Conservation (phyloP, 2,113 vertebrate species). For the Engystomops pustulosus region DNA sequence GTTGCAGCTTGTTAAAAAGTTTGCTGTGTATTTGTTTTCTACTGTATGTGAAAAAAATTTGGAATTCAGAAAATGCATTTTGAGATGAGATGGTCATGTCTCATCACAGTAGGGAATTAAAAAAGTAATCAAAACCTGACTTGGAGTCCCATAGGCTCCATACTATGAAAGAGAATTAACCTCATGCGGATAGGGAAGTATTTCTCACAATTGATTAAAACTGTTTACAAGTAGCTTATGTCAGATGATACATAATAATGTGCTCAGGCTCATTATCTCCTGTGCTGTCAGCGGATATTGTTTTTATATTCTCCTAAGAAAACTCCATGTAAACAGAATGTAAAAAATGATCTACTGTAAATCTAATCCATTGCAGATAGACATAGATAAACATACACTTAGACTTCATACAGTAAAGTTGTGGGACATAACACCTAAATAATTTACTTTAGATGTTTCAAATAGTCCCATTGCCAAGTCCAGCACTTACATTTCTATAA, state of each 20-base stretch:
- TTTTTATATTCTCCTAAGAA: neutral
- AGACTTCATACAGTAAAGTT: no score
- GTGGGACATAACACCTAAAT: no score
- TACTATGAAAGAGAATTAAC: conserved; percentile 26
- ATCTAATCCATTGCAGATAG: no score
- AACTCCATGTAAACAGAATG: neutral
- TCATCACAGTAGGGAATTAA: conserved; percentile 19
- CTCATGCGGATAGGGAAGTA: conserved; percentile 29
- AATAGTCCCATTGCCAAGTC: no score
- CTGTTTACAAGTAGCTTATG: conserved; percentile 20
- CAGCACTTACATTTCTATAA: no score
- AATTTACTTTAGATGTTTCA: no score
- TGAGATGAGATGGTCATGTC: neutral
- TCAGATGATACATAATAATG: conserved; percentile 14
- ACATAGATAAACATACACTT: no score
- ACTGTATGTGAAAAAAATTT: neutral
- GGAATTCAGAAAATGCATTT: conserved; percentile 1
- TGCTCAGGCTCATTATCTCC: neutral
- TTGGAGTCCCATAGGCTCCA: neutral
- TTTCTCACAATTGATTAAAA: conserved; percentile 25
- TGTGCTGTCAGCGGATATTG: neutral
- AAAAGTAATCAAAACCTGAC: conserved; percentile 24
- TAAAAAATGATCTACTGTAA: no score
- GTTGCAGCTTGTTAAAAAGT: neutral
- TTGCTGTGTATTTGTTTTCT: neutral